Percentiles rank a stretch among this genome's conserved stretches.
Evolutionary conservation across 2,113 vertebrate species (phyloP).

Genomic region (Myrmecophaga tridactyla): DNA sequence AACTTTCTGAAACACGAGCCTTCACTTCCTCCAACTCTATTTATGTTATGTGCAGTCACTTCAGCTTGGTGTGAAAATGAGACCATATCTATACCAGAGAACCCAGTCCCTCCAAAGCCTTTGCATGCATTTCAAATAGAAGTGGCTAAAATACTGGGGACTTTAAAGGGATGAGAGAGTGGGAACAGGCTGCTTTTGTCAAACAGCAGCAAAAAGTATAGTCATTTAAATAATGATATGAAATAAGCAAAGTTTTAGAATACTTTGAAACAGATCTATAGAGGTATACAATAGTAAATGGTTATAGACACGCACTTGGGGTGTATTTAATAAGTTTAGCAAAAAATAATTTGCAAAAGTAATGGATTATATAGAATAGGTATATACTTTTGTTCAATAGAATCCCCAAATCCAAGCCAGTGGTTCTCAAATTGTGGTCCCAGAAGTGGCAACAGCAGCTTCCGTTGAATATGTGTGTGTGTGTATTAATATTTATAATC

Average conservation of each 20-base stretch:
- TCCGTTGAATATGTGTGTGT: not conserved
- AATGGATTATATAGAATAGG: constrained; percentile 39
- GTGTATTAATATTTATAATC: not conserved
- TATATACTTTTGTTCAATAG: constrained; percentile 41
- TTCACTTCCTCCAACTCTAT: not conserved
- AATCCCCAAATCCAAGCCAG: constrained; percentile 31
- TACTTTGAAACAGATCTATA: constrained; percentile 33
- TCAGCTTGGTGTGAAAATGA: constrained; percentile 46
- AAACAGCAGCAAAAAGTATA: too few relatives aligned
- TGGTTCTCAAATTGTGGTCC: constrained; percentile 45
- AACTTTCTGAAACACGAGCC: constrained; percentile 10
- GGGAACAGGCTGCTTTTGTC: constrained; percentile 36
- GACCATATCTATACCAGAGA: not conserved
- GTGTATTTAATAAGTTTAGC: constrained; percentile 41
- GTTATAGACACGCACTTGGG: constrained; percentile 18
- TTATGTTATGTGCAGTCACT: constrained; percentile 18
- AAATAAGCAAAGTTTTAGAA: constrained; percentile 32
- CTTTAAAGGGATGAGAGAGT: constrained; percentile 41
- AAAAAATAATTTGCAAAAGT: constrained; percentile 51
- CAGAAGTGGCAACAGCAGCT: constrained; percentile 23
- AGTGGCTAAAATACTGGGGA: constrained; percentile 34
- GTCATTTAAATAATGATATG: too few relatives aligned
- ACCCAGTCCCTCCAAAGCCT: constrained; percentile 29
- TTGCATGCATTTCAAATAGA: constrained; percentile 48
- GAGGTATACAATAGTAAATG: constrained; percentile 29